Base-by-base conservation (phyloP, 2,888 invertebrate genomes). In the Coenonympha arcania region DNA sequence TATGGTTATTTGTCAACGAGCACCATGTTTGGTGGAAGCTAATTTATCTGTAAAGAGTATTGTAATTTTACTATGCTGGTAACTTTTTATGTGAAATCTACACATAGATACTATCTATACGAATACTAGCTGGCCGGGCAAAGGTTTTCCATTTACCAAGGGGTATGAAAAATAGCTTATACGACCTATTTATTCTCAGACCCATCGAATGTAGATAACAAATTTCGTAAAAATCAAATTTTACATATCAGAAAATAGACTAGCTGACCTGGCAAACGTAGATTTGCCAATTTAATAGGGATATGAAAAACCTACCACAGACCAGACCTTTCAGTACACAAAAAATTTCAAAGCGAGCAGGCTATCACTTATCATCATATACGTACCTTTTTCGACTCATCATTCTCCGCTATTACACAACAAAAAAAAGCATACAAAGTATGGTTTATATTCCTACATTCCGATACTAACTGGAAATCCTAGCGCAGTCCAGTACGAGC, bases 1-100 rank as follows among this genome's bases (percentile, higher is more conserved):
- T 24, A 36, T 41, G 33, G 28, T 49, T 31, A 37, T 28, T 39
- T 39, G 50, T 43, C 46, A 49, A 44, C 2, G 24, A 9, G 6
- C 15, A 26, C 42, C 48, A 46, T 49, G 30, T 48, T 45, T 34
- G 45, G 51, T 2, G 31, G 44, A n/a, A 6, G 16, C 5, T 30
- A 31, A 28, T 45, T 37, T 49, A 8, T 42, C 44, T 41, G 11
- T 11, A 30, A 28, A 40, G 15, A 22, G 34, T 28, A 16, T 26
- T 15, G 33, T 18, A 33, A 16, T 33, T 39, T 5, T 43, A 41
- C 24, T 2, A 9, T n/a, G n/a, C 4, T 2, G 4, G 9, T 9
- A 9, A 28, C 3, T 28, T 6, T 6, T 1, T 26, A 8, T 31
- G 5, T 6, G 13, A 15, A 15, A 31, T 6, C 3, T 3, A 9